Evolutionary conservation across 2,888 invertebrate species (phyloP), one percentile per base, ranked within the genome.

Genomic region (Neuroscelio doddi): DNA sequence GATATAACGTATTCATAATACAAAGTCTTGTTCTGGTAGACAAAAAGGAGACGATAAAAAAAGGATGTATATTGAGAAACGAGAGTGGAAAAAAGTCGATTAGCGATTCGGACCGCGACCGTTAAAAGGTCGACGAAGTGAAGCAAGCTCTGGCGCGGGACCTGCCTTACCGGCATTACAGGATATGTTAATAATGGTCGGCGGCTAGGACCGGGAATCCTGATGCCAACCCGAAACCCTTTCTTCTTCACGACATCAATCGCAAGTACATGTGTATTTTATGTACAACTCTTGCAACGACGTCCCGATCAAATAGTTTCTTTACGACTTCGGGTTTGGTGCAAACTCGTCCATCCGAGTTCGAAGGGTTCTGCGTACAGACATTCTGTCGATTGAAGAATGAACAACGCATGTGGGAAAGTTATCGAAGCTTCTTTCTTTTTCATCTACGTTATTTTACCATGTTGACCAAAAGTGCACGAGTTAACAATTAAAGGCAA

Each of bases 121-220:
- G 82, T 83, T 82, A 77, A 77, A 74, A 74, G 71, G 46, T 58
- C 64, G 67, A 68, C 63, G 62, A 69, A 68, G 65, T 66, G 66
- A 57, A 68, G 57, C 2, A n/a, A n/a, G n/a, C 24, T 29, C 12
- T 72, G 78, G 74, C 72, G 77, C 73, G 76, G 70, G 77, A 77
- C 80, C 76, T 78, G 80, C 80, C 72, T 78, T 80, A 81, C 82
- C 80, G 76, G 82, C 80, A 76, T 69, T 80, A 78, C 81, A 74
- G 79, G 81, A 82, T 81, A 83, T 82, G 82, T 71, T 77, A 82
- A 82, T 81, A 42, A 16, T 17, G 39, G 21, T 14, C 59, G 52
- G 49, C 55, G 44, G 38, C 38, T 45, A 61, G 32, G 57, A 51
- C 44, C 64, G 57, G 68, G 58, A 63, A 50, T 64, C 64, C 57